phyloP scores from a whole-genome alignment of 2,888 invertebrate species.

The Coelopa pilipes region DNA sequence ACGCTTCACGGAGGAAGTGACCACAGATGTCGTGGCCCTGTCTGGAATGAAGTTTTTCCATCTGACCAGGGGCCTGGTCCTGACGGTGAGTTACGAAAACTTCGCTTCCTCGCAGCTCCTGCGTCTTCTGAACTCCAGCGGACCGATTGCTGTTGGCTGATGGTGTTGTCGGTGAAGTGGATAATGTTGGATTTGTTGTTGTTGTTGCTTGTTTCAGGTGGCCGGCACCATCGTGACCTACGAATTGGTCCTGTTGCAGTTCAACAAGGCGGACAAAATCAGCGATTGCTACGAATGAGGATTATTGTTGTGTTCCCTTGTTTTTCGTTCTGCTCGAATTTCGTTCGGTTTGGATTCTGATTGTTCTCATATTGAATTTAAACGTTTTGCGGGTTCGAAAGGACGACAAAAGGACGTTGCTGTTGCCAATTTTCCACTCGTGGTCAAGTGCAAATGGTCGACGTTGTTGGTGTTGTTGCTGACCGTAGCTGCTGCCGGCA shows the following conservation, averaged over 20 bases:
- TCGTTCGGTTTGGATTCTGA: not conserved
- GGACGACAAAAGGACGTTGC: not conserved
- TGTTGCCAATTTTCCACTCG: slow-evolving; percentile 3
- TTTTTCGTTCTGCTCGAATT: not conserved
- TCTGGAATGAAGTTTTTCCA: slow-evolving; percentile 65
- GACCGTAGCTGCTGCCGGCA: not conserved
- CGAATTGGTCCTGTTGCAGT: slow-evolving; percentile 71
- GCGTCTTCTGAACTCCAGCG: not conserved
- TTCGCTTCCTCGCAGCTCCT: not conserved
- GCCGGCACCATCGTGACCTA: slow-evolving; percentile 72
- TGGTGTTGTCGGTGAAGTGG: slow-evolving; percentile 7
- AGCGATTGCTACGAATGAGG: slow-evolving; percentile 50
- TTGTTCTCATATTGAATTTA: not conserved
- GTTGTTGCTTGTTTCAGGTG: slow-evolving; percentile 63
- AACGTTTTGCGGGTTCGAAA: not conserved
- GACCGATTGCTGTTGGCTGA: not conserved
- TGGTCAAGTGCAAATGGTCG: slow-evolving; percentile 3
- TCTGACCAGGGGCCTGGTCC: slow-evolving; percentile 61
- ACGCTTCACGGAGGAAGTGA: slow-evolving; percentile 64
- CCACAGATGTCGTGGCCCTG: slow-evolving; percentile 62
- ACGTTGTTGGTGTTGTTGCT: not conserved
- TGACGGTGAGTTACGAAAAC: slow-evolving; percentile 54
- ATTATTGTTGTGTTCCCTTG: slow-evolving; percentile 2
- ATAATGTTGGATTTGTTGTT: slow-evolving; percentile 7
- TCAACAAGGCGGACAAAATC: slow-evolving; percentile 65